Base-by-base conservation (phyloP, 2,797 vertebrate species). In the Malacoctenus gilli region DNA sequence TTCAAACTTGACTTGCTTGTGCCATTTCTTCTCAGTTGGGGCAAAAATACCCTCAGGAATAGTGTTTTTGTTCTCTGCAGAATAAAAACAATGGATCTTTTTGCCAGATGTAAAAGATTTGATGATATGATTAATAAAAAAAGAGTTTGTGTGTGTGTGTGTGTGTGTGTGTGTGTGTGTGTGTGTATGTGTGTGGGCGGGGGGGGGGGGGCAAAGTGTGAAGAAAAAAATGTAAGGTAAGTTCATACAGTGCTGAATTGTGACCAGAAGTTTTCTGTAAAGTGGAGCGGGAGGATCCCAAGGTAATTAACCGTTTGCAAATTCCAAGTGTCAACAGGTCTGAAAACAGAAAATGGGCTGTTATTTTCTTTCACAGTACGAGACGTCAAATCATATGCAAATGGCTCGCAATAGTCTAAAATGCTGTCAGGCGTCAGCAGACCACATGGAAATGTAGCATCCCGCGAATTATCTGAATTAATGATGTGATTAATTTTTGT, bases 211-310 rank as follows among this genome's bases (percentile, higher is more conserved):
- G n/a, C n/a, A n/a, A n/a, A n/a, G n/a, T n/a, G 25, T 6, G 5
- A 28, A 28, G 9, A 28, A 28, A 2, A 28, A 28, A 28, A 28
- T 28, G 25, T 28, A 9, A 28, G 25, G 6, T 28, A 28, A 28
- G 9, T 9, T 6, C 1, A 36, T 22, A 74, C 74, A 16, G n/a
- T 80, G 89, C 89, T n/a, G n/a, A 13, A 0, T 8, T 25, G 5
- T 53, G 0, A 91, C 86, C 87, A 91, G 68, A 87, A 44, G 40
- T 61, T 47, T 12, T 13, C 30, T 4, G 77, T 84, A 2, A 91
- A 67, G 52, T 87, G 84, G 1, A 89, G 58, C 31, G 89, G 84
- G 12, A 91, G 77, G 25, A 4, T 43, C 2, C 40, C 75, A 3
- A 91, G 68, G 1, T 72, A n/a, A 10, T 62, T 4, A 43, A 91